phyloP scores from a whole-genome alignment of 2,797 vertebrate genomes.

The Geotrypetes seraphini region DNA sequence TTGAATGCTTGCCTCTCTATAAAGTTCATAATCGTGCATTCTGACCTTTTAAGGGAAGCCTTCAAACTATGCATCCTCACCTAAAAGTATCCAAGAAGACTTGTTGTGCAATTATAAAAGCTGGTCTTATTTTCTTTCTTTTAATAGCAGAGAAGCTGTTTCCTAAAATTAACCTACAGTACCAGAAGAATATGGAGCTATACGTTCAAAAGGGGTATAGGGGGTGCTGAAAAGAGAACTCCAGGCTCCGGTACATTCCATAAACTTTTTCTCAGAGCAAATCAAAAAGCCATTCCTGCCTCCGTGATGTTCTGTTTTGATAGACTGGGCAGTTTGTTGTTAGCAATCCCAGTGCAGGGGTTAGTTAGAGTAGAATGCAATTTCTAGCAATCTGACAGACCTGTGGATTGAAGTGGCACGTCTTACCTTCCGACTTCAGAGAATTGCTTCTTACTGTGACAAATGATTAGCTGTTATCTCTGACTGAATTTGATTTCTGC shows the following conservation, averaged over 20 bases:
- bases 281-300: slow-evolving; percentile 66
- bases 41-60: slow-evolving; percentile 49
- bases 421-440: slow-evolving; percentile 85
- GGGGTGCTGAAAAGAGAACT: slow-evolving; percentile 62
- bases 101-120: slow-evolving; percentile 38
- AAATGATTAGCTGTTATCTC: slow-evolving; percentile 98
- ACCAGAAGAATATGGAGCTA: slow-evolving; percentile 29
- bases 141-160: slow-evolving; percentile 48
- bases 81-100: slow-evolving; percentile 45
- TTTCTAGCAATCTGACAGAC: slow-evolving; percentile 88
- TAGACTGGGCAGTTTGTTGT: slow-evolving; percentile 78
- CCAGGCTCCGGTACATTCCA: slow-evolving; percentile 55
- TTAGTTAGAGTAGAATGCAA: slow-evolving; percentile 78
- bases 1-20: slow-evolving; percentile 39
- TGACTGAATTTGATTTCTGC: slow-evolving; percentile 85
- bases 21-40: slow-evolving; percentile 43
- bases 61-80: slow-evolving; percentile 23
- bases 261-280: slow-evolving; percentile 66
- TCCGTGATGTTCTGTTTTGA: slow-evolving; percentile 74
- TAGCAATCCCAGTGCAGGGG: slow-evolving; percentile 70
- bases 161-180: slow-evolving; percentile 61
- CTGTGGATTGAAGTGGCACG: slow-evolving; percentile 78
- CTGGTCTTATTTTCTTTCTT: slow-evolving; percentile 59
- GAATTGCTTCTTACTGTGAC: slow-evolving; percentile 95
- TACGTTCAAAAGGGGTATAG: slow-evolving; percentile 56